phyloP scores from a whole-genome alignment of 2,113 vertebrate species.

The Passer domesticus region DNA sequence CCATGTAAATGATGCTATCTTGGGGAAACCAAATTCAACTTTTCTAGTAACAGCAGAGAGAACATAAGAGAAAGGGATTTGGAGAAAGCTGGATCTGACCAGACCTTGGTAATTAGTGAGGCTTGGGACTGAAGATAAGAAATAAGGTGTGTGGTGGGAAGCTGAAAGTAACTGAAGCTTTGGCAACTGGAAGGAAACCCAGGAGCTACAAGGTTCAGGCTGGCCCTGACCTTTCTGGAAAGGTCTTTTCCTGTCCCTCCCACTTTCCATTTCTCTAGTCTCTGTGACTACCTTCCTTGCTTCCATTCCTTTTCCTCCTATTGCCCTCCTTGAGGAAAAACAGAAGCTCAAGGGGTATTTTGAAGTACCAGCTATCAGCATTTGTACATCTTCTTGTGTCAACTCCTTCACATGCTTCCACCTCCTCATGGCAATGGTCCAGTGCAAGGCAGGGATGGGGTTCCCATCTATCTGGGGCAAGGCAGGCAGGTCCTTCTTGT shows the following conservation, averaged over 20 bases:
- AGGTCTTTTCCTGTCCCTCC: neutral
- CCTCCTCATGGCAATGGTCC: neutral
- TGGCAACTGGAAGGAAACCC: neutral
- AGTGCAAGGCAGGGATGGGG: neutral
- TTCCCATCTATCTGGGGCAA: neutral
- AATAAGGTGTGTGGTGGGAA: neutral
- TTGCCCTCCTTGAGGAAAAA: neutral
- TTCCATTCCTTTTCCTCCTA: neutral
- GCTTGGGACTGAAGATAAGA: neutral
- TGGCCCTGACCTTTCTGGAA: neutral
- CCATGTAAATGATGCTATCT: fast-evolving
- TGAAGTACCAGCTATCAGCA: neutral
- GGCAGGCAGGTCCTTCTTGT: neutral
- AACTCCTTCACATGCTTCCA: neutral
- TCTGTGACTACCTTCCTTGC: neutral
- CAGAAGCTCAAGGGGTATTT: neutral
- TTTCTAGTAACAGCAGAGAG: neutral
- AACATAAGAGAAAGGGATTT: neutral
- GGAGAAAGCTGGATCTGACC: neutral
- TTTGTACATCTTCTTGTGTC: neutral
- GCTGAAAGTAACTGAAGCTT: neutral
- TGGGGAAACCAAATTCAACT: neutral
- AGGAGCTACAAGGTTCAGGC: neutral
- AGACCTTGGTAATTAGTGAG: neutral
- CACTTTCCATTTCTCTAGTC: neutral